A percentile compares a stretch with the other conserved stretches of the same genome.
Conservation (phyloP, 2,113 vertebrate species). For the Falco punctatus region DNA sequence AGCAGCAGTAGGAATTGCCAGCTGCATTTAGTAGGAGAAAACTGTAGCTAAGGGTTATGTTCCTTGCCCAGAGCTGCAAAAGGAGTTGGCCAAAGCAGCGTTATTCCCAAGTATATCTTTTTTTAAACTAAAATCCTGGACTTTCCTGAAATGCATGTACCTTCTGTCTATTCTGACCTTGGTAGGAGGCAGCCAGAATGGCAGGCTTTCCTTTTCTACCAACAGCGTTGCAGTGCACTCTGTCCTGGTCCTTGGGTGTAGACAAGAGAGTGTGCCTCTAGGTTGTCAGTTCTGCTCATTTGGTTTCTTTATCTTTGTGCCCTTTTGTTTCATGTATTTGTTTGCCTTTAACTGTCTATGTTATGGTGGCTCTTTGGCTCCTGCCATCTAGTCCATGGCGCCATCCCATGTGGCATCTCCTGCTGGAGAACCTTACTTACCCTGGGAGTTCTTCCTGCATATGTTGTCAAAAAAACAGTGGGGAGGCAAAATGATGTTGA, state of each 20-base stretch:
- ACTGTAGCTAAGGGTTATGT: not conserved
- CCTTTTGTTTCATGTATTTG: not conserved
- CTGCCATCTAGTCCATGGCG: not conserved
- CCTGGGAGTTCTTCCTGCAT: not conserved
- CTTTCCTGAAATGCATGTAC: not conserved
- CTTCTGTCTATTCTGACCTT: not conserved
- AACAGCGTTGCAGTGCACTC: not conserved
- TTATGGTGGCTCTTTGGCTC: not conserved
- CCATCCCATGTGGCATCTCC: not conserved
- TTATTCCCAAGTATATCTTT: not conserved
- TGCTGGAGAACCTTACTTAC: not conserved
- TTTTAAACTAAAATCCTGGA: not conserved
- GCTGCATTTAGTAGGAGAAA: not conserved
- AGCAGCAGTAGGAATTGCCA: not conserved
- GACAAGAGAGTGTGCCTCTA: not conserved
- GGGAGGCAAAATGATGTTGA: not conserved
- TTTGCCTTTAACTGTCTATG: not conserved
- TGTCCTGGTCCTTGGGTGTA: not conserved
- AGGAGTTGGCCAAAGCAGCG: not conserved
- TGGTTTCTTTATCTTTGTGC: not conserved
- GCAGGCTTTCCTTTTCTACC: not conserved
- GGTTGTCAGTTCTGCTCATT: not conserved
- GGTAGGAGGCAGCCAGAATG: not conserved
- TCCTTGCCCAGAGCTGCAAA: not conserved
- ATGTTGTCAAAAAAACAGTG: not conserved